Evolutionary conservation across 2,888 invertebrate species (phyloP).

Genomic region (Callimorpha dominula): DNA sequence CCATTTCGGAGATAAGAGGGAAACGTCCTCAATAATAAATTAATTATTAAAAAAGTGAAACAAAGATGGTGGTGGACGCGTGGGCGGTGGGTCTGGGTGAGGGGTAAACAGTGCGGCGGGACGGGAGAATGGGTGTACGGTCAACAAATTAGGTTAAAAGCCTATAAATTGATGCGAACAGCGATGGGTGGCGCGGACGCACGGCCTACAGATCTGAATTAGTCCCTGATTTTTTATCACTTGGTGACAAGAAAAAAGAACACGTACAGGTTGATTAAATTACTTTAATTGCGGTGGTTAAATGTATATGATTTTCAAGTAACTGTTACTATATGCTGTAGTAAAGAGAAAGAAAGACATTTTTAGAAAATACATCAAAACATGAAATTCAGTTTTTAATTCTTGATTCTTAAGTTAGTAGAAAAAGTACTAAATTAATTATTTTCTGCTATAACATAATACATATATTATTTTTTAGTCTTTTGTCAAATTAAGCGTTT

Average conservation of each 20-base stretch:
- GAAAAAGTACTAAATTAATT: too few relatives aligned
- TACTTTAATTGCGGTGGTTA: conserved; percentile 26
- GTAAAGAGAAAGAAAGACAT: too few relatives aligned
- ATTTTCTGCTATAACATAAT: too few relatives aligned
- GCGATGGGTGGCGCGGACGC: conserved; percentile 81
- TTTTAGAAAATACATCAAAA: too few relatives aligned
- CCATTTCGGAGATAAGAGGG: conserved; percentile 64
- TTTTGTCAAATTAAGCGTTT: too few relatives aligned
- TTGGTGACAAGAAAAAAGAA: conserved; percentile 79
- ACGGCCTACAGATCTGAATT: conserved; percentile 78
- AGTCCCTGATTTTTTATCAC: conserved; percentile 82
- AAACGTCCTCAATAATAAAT: conserved; percentile 66
- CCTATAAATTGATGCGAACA: conserved; percentile 84
- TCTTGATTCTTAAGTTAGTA: too few relatives aligned
- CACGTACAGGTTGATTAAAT: conserved; percentile 65
- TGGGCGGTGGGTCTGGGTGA: conserved; percentile 60
- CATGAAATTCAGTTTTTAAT: too few relatives aligned
- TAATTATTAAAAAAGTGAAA: conserved; percentile 69
- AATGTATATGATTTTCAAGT: neutral
- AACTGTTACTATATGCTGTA: too few relatives aligned
- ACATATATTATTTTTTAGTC: too few relatives aligned
- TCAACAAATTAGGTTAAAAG: conserved; percentile 86
- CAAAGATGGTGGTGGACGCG: conserved; percentile 59
- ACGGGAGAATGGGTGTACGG: conserved; percentile 50
- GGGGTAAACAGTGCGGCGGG: conserved; percentile 37